Evolutionary conservation across 2,888 invertebrate species (phyloP), one percentile per base, ranked within the genome.

Genomic region (Odontocerum albicorne): DNA sequence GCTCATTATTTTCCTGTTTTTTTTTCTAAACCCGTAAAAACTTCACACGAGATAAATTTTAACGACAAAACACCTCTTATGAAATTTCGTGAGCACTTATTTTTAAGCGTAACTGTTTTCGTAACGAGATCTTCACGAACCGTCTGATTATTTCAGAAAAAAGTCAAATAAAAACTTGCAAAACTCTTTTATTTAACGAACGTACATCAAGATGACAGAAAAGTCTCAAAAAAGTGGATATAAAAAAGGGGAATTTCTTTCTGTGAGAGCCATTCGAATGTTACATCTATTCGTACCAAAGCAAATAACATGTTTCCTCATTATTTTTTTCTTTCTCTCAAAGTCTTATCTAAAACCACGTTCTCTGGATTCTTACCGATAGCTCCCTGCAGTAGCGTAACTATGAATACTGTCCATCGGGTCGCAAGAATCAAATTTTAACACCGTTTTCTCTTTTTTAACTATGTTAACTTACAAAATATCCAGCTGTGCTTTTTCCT

Each of bases 251-350:
- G 35, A 49, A 43, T 40, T 49, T 43, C 16, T 51, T 20, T 36
- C 22, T n/a, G 22, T 36, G 38, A 43, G 27, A 49, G 27, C 42
- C 22, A 33, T 54, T 49, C 33, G 21, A 49, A 20, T 35, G 39
- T 54, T 20, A 42, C 36, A 36, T 42, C 47, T 17, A 15, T 38
- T 21, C 40, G 21, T 40, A 47, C 40, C 17, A 36, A 17, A 17
- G 46, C 45, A 39, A 56, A 56, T 54, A 58, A 58, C 58, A 50
- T 58, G 54, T 45, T 33, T 35, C 40, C 58, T 58, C 58, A 58
- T 58, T 58, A 58, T 49, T 52, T 51, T 49, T 52, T 54, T 33
- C 47, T 51, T 50, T 55, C 44, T 52, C 35, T 22, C 40, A 19
- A 31, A 39, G 38, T 45, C 44, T 59, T 49, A 46, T 55, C 52